Conservation (phyloP, 2,797 vertebrate genomes). For the Sebastes cheni region DNA sequence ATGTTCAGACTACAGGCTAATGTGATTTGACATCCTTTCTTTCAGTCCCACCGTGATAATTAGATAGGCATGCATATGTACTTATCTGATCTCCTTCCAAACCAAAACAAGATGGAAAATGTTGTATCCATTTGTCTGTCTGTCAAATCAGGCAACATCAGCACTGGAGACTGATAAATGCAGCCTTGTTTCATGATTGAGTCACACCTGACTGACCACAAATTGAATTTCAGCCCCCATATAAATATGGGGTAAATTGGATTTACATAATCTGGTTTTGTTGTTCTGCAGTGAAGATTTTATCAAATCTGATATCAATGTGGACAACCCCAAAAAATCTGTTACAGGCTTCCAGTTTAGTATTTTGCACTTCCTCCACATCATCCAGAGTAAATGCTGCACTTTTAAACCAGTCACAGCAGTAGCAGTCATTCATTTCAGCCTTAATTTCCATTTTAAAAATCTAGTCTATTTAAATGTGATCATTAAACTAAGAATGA, state of each 20-base stretch:
- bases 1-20: neutral
- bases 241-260: neutral
- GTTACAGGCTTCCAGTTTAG: neutral
- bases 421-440: neutral
- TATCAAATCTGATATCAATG: neutral
- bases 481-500: slow-evolving; percentile 14
- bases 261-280: neutral
- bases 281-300: neutral
- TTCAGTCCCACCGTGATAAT: neutral
- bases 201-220: slow-evolving; percentile 8
- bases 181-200: slow-evolving; percentile 1
- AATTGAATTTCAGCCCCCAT: slow-evolving; percentile 7
- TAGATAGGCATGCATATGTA: neutral
- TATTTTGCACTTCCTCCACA: neutral
- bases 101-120: neutral
- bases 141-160: neutral
- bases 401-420: neutral
- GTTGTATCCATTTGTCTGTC: neutral
- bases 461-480: neutral
- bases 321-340: neutral
- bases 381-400: neutral
- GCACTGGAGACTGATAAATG: neutral
- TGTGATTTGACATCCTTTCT: neutral
- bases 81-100: neutral
- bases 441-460: neutral